These are phyloP conservation scores for Paramuricea clavata DNA, from an alignment of 92 coral and sea anemone genomes.

Conservation along the genomic window DNA sequence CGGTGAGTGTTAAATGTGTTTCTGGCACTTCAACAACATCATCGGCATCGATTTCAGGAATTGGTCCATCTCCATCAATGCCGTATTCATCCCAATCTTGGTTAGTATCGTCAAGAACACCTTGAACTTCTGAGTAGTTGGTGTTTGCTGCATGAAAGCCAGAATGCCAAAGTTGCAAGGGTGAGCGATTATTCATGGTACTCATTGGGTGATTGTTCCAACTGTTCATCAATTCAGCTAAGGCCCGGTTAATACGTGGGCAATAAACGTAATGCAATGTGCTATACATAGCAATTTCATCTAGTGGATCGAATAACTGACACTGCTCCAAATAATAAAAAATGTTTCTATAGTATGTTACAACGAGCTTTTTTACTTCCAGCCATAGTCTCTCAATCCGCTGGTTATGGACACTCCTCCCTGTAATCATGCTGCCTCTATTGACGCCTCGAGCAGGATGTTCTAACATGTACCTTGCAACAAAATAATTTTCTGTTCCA, in stretches of 20 bases:
- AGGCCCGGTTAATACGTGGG: conserved; percentile 59
- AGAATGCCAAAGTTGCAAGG: conserved; percentile 65
- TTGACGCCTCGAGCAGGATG: conserved; percentile 47
- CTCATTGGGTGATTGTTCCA: conserved; percentile 68
- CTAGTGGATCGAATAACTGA: conserved; percentile 58
- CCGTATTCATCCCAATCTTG: conserved; percentile 56
- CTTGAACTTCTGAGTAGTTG: conserved; percentile 53
- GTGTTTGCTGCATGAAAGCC: conserved; percentile 57
- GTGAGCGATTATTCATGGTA: conserved; percentile 55
- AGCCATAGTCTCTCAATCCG: conserved; percentile 58
- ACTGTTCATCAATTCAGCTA: conserved; percentile 50
- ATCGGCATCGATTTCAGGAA: conserved; percentile 58
- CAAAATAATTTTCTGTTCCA: conserved; percentile 43
- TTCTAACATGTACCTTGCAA: conserved; percentile 10
- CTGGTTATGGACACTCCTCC: conserved; percentile 63
- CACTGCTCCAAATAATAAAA: conserved; percentile 56
- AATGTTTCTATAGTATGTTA: conserved; percentile 48
- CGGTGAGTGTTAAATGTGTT: conserved; percentile 28
- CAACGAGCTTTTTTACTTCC: conserved; percentile 63
- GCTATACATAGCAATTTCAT: conserved; percentile 49
- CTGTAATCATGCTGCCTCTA: conserved; percentile 69
- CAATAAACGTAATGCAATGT: conserved; percentile 57
- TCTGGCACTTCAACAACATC: conserved; percentile 65
- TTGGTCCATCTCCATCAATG: conserved; percentile 55
- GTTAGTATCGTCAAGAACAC: conserved; percentile 31